Base-by-base conservation (phyloP, 2,797 vertebrate genomes). In the Coregonus suidteri region DNA sequence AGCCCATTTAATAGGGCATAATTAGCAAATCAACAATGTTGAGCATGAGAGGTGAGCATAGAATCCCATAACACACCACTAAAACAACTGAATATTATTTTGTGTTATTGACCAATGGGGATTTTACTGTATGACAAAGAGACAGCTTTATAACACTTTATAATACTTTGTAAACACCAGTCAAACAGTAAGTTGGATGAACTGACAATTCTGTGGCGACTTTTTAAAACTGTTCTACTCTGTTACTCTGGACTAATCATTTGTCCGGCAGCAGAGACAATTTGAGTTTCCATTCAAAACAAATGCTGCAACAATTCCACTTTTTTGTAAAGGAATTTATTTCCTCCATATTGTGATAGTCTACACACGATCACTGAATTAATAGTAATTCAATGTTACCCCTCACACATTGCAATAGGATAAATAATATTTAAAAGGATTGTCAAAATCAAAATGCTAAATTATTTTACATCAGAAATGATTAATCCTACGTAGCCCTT, bases 251-350 rank as follows among this genome's bases (percentile, higher is more conserved):
- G 30, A 35, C 31, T 67, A 71, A 47, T 75, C 41, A 47, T 47
- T 11, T 47, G 54, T 30, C 47, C 31, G 51, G 41, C 31, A 71
- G 67, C 53, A 59, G 68, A 65, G 72, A 77, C 72, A 34, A 47
- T 54, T 18, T 41, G 0, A 71, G 75, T 76, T 75, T 83, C 66
- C 75, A 82, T 85, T 83, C 31, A 54, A 79, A 84, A 82, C 56
- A 59, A 31, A 59, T 67, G 74, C 25, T 84, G 65, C 41, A 71
- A 73, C 88, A 90, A 90, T 91, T 89, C 90, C 89, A 93, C 88
- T 92, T 92, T 77, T 72, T 79, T 79, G 82, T 82, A 76, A 87
- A 77, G 53, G 70, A 53, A 62, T 83, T 76, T 31, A 18, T 7
- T 77, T 73, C 76, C 59, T 82, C 54, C 79, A 75, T 80, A 35